phyloP scores from a whole-genome alignment of 1,140 invertebrate genomes.

The Drosophila rhopaloa region DNA sequence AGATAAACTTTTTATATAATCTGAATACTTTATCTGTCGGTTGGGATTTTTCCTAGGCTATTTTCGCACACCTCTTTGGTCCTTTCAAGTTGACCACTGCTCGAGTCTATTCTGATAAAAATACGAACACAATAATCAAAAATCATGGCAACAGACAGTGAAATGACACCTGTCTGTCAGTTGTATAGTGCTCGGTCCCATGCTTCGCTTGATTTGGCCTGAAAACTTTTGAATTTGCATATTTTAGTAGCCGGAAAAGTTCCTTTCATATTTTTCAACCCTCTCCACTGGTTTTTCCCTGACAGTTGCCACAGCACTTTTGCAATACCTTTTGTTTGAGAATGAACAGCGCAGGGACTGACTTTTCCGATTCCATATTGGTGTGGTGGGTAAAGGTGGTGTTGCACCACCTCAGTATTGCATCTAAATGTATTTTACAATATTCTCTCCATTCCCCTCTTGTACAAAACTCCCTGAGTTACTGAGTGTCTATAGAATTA shows the following conservation, averaged over 20 bases:
- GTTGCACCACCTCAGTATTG: slow-evolving; percentile 37
- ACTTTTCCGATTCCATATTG: slow-evolving; percentile 25
- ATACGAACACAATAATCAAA: slow-evolving; percentile 73
- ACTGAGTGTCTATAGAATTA: slow-evolving; percentile 59
- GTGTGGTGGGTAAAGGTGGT: slow-evolving; percentile 26
- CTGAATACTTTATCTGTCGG: slow-evolving; percentile 18
- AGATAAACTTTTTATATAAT: slow-evolving; percentile 60
- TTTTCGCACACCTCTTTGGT: slow-evolving; percentile 32
- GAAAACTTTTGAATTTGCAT: slow-evolving; percentile 52
- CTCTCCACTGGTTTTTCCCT: slow-evolving; percentile 17
- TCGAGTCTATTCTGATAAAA: slow-evolving; percentile 24
- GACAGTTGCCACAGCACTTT: slow-evolving; percentile 35
- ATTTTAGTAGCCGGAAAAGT: slow-evolving; percentile 60
- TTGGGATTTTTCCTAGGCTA: slow-evolving; percentile 8
- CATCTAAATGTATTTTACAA: slow-evolving; percentile 44
- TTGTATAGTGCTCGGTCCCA: slow-evolving; percentile 26
- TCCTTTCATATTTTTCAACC: slow-evolving; percentile 40
- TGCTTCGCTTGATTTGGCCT: slow-evolving; percentile 41
- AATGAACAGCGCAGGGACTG: slow-evolving; percentile 15
- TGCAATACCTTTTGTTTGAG: slow-evolving; percentile 45
- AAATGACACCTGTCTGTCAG: slow-evolving; percentile 69
- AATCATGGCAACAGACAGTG: slow-evolving; percentile 71
- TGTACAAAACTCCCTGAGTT: slow-evolving; percentile 4
- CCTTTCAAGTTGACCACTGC: slow-evolving; percentile 50
- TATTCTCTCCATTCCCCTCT: slow-evolving; percentile 10